phyloP scores from a whole-genome alignment of 2,797 vertebrate genomes.

The Cirrhinus molitorella region DNA sequence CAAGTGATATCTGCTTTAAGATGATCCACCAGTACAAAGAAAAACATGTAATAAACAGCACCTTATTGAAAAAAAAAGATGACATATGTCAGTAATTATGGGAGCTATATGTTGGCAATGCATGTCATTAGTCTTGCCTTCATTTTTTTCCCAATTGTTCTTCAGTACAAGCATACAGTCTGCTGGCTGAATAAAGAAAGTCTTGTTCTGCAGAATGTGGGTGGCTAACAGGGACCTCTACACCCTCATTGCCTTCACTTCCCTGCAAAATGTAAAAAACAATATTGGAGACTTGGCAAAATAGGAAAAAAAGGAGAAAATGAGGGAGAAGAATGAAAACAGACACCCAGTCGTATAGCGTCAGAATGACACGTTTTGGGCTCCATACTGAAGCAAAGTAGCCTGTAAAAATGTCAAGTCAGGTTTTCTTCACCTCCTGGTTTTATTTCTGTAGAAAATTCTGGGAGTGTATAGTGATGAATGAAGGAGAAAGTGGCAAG shows the following conservation, averaged over 20 bases:
- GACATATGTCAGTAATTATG: constrained; percentile 7
- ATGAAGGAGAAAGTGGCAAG: neutral
- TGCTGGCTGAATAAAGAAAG: constrained; percentile 59
- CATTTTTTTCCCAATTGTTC: constrained; percentile 52
- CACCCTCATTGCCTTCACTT: constrained; percentile 34
- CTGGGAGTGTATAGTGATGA: constrained; percentile 39
- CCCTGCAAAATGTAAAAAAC: constrained; percentile 54
- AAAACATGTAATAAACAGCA: neutral
- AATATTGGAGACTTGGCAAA: constrained; percentile 43
- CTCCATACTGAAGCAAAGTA: constrained; percentile 47
- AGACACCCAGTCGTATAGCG: constrained; percentile 42
- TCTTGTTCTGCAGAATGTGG: constrained; percentile 60
- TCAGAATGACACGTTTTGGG: constrained; percentile 56
- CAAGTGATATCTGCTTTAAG: neutral
- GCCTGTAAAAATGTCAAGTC: constrained; percentile 55
- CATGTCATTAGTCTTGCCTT: constrained; percentile 38
- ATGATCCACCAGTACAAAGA: neutral
- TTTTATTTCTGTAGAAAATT: constrained; percentile 51
- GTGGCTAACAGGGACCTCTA: constrained; percentile 57
- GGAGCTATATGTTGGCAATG: constrained; percentile 35
- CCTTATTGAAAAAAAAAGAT: neutral
- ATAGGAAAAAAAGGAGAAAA: constrained; percentile 39
- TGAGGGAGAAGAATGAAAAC: constrained; percentile 34
- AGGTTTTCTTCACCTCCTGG: constrained; percentile 49
- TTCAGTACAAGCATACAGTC: constrained; percentile 53